Evolutionary conservation across 2,888 invertebrate genomes (phyloP), one percentile per base, ranked within the genome.

Genomic region (Portevinia maculata): DNA sequence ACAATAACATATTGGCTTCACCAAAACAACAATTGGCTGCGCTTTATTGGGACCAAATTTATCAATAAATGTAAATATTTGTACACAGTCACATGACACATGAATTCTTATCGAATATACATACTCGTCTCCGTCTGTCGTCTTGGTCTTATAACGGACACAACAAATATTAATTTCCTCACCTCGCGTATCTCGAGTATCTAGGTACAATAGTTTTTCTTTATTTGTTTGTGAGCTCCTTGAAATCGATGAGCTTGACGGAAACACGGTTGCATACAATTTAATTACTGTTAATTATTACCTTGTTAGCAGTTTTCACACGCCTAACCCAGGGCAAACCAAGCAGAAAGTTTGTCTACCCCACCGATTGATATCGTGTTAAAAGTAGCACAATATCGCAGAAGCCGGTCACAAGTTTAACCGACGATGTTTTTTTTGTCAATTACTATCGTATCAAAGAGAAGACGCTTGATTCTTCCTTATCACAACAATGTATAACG

Each of bases 21-120:
- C 64, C 69, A 69, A 75, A 79, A 71, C 81, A 76, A 62, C 81
- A 81, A 81, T 81, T 81, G 76, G 81, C 53, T 70, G 62, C 69
- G 55, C 69, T 53, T 21, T 44, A 75, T 65, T 65, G 64, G 21
- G 39, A 41, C 57, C 13, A 64, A 62, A 55, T 59, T 17, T 50
- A 59, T 70, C 55, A 75, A 62, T 70, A 62, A 70, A 53, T 81
- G 70, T 64, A 75, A 81, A 81, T 81, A 81, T 76, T 81, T 65
- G 48, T 65, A 50, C 52, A 53, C 64, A 52, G 76, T 81, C 81
- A 81, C 81, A 81, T 81, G 81, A 76, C 41, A 65, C 53, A 76
- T 64, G 64, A 75, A 74, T 74, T 55, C 28, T 41, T 32, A 62
- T 64, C 44, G 52, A n/a, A n/a, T n/a, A n/a, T n/a, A n/a, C n/a